Conservation (phyloP, 2,113 vertebrate species). For the Oreotragus oreotragus region DNA sequence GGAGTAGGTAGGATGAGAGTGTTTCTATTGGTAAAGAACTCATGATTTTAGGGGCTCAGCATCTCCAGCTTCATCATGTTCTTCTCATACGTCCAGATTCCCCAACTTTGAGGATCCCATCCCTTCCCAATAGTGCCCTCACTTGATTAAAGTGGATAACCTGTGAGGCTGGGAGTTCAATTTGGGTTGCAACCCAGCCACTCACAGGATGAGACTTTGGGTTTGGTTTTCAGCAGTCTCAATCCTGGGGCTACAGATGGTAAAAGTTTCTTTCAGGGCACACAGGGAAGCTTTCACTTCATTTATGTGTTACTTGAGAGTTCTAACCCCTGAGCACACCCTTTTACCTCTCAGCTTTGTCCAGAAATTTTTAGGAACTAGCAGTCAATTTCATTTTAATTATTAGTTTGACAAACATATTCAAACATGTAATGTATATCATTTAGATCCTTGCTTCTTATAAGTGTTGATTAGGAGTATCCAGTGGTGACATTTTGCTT, state of each 20-base stretch:
- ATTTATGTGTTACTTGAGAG: neutral
- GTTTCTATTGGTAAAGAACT: neutral
- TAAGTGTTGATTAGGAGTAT: neutral
- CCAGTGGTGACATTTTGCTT: neutral
- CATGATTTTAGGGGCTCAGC: neutral
- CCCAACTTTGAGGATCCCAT: neutral
- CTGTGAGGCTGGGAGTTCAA: neutral
- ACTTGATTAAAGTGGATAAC: neutral
- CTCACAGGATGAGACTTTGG: neutral
- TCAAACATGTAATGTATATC: neutral
- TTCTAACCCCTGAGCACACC: neutral
- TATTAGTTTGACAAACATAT: neutral
- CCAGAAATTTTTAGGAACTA: neutral
- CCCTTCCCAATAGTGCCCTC: neutral
- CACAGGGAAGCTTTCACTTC: neutral
- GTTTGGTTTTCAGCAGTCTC: neutral
- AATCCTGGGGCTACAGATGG: neutral
- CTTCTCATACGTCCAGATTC: neutral
- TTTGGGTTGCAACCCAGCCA: neutral
- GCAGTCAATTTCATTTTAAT: neutral
- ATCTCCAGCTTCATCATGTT: neutral
- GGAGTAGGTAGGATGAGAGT: accelerated
- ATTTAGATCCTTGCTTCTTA: neutral
- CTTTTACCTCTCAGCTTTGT: neutral
- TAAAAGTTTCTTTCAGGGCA: neutral